These are phyloP conservation scores for Pimephales promelas DNA, from an alignment of 2,113 vertebrate genomes.

Conservation along the genomic window DNA sequence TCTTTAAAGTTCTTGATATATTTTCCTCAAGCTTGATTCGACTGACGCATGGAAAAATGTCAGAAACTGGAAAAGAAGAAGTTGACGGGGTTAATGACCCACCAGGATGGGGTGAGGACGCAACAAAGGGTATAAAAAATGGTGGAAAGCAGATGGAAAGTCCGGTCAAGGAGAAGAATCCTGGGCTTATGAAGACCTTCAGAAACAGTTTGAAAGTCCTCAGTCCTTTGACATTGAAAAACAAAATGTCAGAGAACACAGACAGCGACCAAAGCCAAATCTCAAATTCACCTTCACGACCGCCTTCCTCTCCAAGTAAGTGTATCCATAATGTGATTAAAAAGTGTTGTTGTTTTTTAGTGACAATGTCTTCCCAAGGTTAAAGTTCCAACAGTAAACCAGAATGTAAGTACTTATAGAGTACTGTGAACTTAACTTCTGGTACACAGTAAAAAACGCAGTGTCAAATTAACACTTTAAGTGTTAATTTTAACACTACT, in stretches of 20 bases:
- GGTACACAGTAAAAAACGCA: too few species aligned
- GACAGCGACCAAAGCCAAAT: neutral
- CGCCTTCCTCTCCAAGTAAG: constrained; percentile 67
- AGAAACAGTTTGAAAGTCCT: constrained; percentile 45
- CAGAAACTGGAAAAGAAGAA: constrained; percentile 28
- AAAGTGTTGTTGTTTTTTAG: neutral
- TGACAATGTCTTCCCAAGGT: constrained; percentile 46
- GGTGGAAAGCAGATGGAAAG: neutral
- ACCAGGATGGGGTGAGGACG: constrained; percentile 29
- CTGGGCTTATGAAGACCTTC: constrained; percentile 14
- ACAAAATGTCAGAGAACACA: constrained; percentile 51
- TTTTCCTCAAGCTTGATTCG: neutral
- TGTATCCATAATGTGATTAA: constrained; percentile 12
- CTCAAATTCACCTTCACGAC: neutral
- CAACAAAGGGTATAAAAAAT: constrained; percentile 39
- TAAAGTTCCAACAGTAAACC: constrained; percentile 1
- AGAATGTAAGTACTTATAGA: neutral
- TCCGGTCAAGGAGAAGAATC: constrained; percentile 22
- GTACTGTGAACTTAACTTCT: too few species aligned
- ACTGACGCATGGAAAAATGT: constrained; percentile 30
- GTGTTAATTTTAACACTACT: too few species aligned
- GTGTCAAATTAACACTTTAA: too few species aligned
- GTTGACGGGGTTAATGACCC: constrained; percentile 16
- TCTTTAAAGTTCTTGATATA: neutral
- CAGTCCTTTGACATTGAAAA: constrained; percentile 28